Percentiles rank a stretch among this genome's conserved stretches.
Conservation (phyloP, 2,888 invertebrate species). For the Pterobdella sp. region DNA sequence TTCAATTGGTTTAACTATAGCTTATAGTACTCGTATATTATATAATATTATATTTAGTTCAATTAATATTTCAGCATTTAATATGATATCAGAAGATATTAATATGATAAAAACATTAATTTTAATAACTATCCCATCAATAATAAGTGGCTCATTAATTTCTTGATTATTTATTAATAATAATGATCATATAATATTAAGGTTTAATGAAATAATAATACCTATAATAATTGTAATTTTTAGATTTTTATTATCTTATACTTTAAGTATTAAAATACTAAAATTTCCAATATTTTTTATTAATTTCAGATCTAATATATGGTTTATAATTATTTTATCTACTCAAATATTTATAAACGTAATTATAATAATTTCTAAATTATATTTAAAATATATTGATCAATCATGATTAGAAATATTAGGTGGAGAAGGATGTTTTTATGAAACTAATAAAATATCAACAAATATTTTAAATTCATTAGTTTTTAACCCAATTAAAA, state of each 20-base stretch:
- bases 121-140: conserved; percentile 29
- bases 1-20: conserved; percentile 33
- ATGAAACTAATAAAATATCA: background rate
- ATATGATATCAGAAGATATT: conserved; percentile 22
- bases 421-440: conserved; percentile 31
- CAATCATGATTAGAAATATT: conserved; percentile 36
- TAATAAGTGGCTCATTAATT: conserved; percentile 31
- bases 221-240: conserved; percentile 29
- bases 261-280: background rate
- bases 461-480: background rate
- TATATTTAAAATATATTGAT: conserved; percentile 34
- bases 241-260: conserved; percentile 23
- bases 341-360: conserved; percentile 28
- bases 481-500: background rate
- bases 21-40: conserved; percentile 36
- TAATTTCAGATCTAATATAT: conserved; percentile 31
- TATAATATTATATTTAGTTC: conserved; percentile 30
- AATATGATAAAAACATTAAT: conserved; percentile 29
- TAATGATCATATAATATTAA: conserved; percentile 20
- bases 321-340: conserved; percentile 34
- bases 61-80: conserved; percentile 16
- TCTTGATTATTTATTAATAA: conserved; percentile 29
- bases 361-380: conserved; percentile 22
- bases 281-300: background rate
- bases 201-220: conserved; percentile 27